Evolutionary conservation across 2,797 vertebrate genomes (phyloP).

Genomic region (Coranthus polyacanthus): DNA sequence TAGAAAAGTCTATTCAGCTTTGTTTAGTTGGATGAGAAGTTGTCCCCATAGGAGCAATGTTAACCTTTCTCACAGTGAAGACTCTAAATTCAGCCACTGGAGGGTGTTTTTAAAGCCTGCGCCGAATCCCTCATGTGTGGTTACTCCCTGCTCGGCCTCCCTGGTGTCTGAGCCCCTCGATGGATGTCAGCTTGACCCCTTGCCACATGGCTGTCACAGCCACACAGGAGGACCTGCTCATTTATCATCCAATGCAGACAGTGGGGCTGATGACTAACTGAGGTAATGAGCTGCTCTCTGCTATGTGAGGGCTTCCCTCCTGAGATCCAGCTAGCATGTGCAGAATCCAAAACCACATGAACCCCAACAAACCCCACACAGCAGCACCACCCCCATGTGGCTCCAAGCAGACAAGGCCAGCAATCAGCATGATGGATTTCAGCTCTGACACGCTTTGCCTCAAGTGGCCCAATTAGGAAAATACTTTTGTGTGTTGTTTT

Average conservation of each 20-base stretch:
- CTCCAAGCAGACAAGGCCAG: slow-evolving; percentile 68
- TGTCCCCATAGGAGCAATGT: slow-evolving; percentile 10
- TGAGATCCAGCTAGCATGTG: slow-evolving; percentile 71
- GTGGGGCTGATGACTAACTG: slow-evolving; percentile 66
- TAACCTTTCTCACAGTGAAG: slow-evolving; percentile 11
- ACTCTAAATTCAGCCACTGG: not conserved
- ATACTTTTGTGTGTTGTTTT: slow-evolving; percentile 51
- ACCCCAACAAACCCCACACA: slow-evolving; percentile 60
- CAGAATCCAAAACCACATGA: slow-evolving; percentile 72
- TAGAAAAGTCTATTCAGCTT: not conserved
- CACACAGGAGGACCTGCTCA: slow-evolving; percentile 64
- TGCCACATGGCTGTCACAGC: slow-evolving; percentile 62
- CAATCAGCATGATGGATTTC: slow-evolving; percentile 80
- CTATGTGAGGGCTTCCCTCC: slow-evolving; percentile 61
- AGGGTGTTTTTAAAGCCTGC: slow-evolving; percentile 14
- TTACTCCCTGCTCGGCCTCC: slow-evolving; percentile 24
- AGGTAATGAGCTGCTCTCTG: slow-evolving; percentile 75
- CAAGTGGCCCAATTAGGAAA: slow-evolving; percentile 73
- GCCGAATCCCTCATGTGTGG: slow-evolving; percentile 17
- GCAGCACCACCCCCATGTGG: slow-evolving; percentile 56
- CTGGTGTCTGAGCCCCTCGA: slow-evolving; percentile 13
- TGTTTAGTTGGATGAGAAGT: slow-evolving; percentile 2
- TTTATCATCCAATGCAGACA: slow-evolving; percentile 79
- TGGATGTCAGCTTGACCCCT: slow-evolving; percentile 55
- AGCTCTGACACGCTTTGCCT: slow-evolving; percentile 70